Base-by-base conservation (phyloP, 2,888 invertebrate species). In the Amaurobius ferox region DNA sequence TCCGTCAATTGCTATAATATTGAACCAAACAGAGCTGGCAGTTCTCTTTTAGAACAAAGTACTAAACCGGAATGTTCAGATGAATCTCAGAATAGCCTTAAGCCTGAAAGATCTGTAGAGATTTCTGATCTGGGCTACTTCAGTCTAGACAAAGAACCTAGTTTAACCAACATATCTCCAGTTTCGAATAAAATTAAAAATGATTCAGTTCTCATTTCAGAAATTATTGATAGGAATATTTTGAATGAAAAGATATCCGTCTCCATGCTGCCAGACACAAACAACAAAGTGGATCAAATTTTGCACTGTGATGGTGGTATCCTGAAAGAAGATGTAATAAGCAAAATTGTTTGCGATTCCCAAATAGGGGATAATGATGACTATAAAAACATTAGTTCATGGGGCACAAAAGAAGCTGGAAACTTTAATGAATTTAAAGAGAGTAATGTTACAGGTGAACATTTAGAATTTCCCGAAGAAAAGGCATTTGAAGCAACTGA, bases 91-190 rank as follows among this genome's bases (percentile, higher is more conserved):
- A 55, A 55, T 55, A 23, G 55, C 1, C 23, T 55, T 55, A 55
- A 55, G 11, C 11, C 19, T 55, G 55, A 23, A 1, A 23, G 0
- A 3, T 23, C 19, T 55, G 23, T 23, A 23, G 55, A 55, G 23
- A 23, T 39, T 35, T 55, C 35, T n/a, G 81, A 81, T 76, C 73
- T 81, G n/a, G 83, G 83, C 28, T 83, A 83, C 13, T 83, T 26
- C n/a, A 77, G 77, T 19, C 29, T 83, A 64, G 83, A 83, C 6
- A 55, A 55, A 23, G 55, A 55, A 23, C 23, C 23, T 55, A 23
- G 23, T 23, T 35, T 19, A 19, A 6, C 62, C n/a, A 62, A 48
- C 26, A 29, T 32, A 6, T 61, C 78, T 29, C 48, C 62, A 6
- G 61, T 26, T n/a, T 29, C 28, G 29, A 23, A 55, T 1, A 55